Evolutionary conservation across 2,888 invertebrate genomes (phyloP).

Genomic region (Nephrocerus scutellatus): DNA sequence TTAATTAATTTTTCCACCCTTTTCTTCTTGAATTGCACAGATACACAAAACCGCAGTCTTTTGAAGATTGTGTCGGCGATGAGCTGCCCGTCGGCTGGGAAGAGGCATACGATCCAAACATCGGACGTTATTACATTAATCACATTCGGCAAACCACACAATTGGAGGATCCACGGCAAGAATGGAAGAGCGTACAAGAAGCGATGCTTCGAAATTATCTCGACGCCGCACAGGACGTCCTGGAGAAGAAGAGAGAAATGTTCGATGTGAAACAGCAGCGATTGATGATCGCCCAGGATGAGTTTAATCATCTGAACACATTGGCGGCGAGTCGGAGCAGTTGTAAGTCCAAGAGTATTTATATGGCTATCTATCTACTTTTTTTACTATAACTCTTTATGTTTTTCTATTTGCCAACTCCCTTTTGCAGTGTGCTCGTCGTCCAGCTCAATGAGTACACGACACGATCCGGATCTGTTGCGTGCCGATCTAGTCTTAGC

Average conservation of each 20-base stretch:
- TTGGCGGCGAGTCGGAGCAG: conserved; percentile 85
- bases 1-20: conserved; percentile 1
- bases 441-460: conserved; percentile 78
- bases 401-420: conserved; percentile 30
- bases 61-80: conserved; percentile 97
- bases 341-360: conserved; percentile 59
- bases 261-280: conserved; percentile 93
- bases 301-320: conserved; percentile 88
- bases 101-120: conserved; percentile 87
- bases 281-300: conserved; percentile 87
- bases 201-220: conserved; percentile 95
- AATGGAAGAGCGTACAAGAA: conserved; percentile 95
- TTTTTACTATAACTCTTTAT: conserved; percentile 1
- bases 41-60: conserved; percentile 92
- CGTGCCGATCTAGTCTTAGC: conserved; percentile 88
- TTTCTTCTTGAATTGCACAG: conserved; percentile 55
- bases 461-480: conserved; percentile 90
- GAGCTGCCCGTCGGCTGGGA: conserved; percentile 97
- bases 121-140: conserved; percentile 94
- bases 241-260: conserved; percentile 96
- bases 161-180: conserved; percentile 90
- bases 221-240: conserved; percentile 88
- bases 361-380: conserved; percentile 1
- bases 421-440: conserved; percentile 89
- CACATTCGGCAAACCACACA: conserved; percentile 94